These are phyloP conservation scores for Vulpes lagopus DNA, from an alignment of 2,113 vertebrate genomes.

Conservation along the genomic window DNA sequence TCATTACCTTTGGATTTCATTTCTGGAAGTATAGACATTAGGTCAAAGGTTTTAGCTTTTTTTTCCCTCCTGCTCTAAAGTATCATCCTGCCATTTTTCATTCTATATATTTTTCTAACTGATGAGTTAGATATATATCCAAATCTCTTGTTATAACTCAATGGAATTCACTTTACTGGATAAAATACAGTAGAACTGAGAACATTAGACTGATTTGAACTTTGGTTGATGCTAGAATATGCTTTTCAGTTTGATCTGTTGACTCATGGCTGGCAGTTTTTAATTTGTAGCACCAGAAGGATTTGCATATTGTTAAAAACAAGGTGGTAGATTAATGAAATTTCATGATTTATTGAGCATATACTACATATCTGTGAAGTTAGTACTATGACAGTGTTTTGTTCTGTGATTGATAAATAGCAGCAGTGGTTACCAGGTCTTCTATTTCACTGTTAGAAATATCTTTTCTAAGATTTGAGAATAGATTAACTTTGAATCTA, in stretches of 20 bases:
- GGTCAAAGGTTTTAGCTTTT: slow-evolving; percentile 49
- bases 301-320: slow-evolving; percentile 55
- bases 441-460: slow-evolving; percentile 39
- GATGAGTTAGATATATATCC: slow-evolving; percentile 43
- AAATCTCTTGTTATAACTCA: slow-evolving; percentile 34
- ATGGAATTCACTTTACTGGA: slow-evolving; percentile 26
- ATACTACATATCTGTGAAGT: slow-evolving; percentile 4
- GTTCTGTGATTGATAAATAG: slow-evolving; percentile 20
- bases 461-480: slow-evolving; percentile 62
- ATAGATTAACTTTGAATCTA: slow-evolving; percentile 56
- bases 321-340: slow-evolving; percentile 59
- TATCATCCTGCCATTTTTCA: slow-evolving; percentile 21
- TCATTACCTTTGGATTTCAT: slow-evolving; percentile 49
- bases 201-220: slow-evolving; percentile 13
- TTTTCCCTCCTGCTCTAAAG: neutral
- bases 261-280: slow-evolving; percentile 24
- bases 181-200: slow-evolving; percentile 23
- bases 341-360: slow-evolving; percentile 43
- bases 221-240: slow-evolving; percentile 34
- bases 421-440: neutral
- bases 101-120: slow-evolving; percentile 53
- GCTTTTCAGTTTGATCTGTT: slow-evolving; percentile 62
- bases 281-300: slow-evolving; percentile 45
- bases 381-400: neutral
- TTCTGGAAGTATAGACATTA: neutral